Conservation (phyloP, 2,797 vertebrate species). For the Phalanger gymnotis region DNA sequence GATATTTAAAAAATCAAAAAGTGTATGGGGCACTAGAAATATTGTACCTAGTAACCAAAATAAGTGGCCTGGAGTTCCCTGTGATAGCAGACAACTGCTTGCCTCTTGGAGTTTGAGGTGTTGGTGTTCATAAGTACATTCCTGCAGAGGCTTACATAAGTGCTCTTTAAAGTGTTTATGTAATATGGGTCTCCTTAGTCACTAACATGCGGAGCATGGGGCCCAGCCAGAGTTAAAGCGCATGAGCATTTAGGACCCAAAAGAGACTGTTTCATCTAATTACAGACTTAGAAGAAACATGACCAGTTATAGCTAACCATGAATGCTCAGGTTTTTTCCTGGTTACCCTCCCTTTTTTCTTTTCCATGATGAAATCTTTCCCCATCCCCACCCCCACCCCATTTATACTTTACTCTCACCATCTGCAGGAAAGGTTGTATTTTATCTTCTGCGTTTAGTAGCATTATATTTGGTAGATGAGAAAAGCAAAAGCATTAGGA, state of each 20-base stretch:
- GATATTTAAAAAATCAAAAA: not conserved
- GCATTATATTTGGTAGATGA: not conserved
- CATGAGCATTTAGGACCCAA: slow-evolving; percentile 74
- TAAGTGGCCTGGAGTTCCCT: slow-evolving; percentile 16
- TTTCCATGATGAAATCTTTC: slow-evolving; percentile 48
- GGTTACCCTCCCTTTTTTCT: slow-evolving; percentile 33
- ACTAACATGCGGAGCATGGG: slow-evolving; percentile 63
- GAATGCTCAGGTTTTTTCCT: slow-evolving; percentile 69
- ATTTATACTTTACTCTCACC: not conserved
- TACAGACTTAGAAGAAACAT: slow-evolving; percentile 68
- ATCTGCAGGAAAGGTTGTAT: not conserved
- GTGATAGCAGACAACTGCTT: slow-evolving; percentile 47
- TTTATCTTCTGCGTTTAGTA: not conserved
- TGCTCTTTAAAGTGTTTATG: slow-evolving; percentile 80
- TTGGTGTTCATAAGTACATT: slow-evolving; percentile 65
- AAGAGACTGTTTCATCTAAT: slow-evolving; percentile 76
- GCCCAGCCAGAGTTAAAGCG: slow-evolving; percentile 79
- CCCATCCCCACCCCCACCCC: no score
- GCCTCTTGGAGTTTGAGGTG: slow-evolving; percentile 24
- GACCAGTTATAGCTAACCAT: slow-evolving; percentile 72
- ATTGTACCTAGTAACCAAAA: not conserved
- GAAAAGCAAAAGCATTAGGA: not conserved
- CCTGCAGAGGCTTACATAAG: slow-evolving; percentile 80
- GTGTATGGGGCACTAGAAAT: not conserved
- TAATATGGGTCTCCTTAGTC: slow-evolving; percentile 75